Base-by-base conservation (phyloP, 2,797 vertebrate genomes). In the Merluccius polli region DNA sequence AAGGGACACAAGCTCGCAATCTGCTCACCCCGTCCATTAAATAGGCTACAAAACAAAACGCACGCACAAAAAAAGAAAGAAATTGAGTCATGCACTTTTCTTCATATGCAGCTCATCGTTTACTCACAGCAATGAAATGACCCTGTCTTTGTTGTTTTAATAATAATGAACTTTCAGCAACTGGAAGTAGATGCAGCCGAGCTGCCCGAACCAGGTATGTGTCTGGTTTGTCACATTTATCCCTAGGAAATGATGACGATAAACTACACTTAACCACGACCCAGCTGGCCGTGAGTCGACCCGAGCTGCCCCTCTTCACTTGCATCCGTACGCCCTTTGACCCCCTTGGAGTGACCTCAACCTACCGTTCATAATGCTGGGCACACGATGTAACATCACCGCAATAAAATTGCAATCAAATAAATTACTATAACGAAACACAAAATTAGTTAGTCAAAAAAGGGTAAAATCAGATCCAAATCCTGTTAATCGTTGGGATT, bases 401-500 rank as follows among this genome's bases (percentile, higher is more conserved):
- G 4, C 30, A 32, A 69, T n/a, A 15, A 70, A 70, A 38, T 8
- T 1, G 11, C 6, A 38, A 63, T n/a, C 48, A 63, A n/a, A 48
- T 18, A 48, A 2, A 1, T 18, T 16, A 48, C 41, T 16, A 48
- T 6, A 38, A 68, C 65, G 30, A 30, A 30, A 31, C 10, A 4
- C 16, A 1, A 48, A 48, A 48, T 16, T 1, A 48, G 41, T 35
- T 35, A 8, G 6, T 38, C 1, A 27, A 24, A 71, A 76, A 21
- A 30, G 2, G 10, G 70, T 78, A 21, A 27, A 27, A 48, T 74
- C 59, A 79, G 63, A 70, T 67, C 70, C 52, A 65, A 24, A 74
- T 16, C 74, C 44, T 41, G 73, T 75, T 72, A 83, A 72, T 78
- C 72, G 69, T 29, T 33, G 63, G 35, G 71, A 81, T 77, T 82